phyloP scores from a whole-genome alignment of 2,797 vertebrate genomes.

The Rhinella marina region DNA sequence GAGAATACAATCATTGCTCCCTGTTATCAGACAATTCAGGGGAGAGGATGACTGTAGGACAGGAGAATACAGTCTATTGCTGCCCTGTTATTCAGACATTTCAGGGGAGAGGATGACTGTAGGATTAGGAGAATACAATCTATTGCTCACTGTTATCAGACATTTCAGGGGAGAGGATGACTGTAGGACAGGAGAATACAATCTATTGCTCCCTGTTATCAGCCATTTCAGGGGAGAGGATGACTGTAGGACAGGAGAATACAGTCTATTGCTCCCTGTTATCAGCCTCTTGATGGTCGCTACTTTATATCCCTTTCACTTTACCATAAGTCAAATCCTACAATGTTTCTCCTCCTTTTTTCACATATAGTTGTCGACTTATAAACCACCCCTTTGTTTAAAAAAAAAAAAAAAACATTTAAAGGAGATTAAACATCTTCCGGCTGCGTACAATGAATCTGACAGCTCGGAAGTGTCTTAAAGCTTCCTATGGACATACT shows the following conservation, averaged over 20 bases:
- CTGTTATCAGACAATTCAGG: too few relatives aligned
- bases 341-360: background rate
- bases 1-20: too few relatives aligned
- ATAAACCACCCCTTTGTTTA: background rate
- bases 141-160: background rate
- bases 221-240: too few relatives aligned
- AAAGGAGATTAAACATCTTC: constrained; percentile 28
- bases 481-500: constrained; percentile 67
- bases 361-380: background rate
- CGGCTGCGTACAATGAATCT: background rate
- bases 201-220: too few relatives aligned
- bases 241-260: too few relatives aligned
- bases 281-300: background rate
- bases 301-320: background rate
- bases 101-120: too few relatives aligned
- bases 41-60: too few relatives aligned
- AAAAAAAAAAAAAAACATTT: background rate
- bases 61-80: too few relatives aligned
- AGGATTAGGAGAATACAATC: too few relatives aligned
- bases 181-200: too few relatives aligned
- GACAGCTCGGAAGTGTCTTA: constrained; percentile 69
- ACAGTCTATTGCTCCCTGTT: background rate
- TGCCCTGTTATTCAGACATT: too few relatives aligned
- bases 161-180: background rate
- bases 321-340: too few relatives aligned